Evolutionary conservation across 2,888 invertebrate genomes (phyloP).

Genomic region (Dynastes hyllus): DNA sequence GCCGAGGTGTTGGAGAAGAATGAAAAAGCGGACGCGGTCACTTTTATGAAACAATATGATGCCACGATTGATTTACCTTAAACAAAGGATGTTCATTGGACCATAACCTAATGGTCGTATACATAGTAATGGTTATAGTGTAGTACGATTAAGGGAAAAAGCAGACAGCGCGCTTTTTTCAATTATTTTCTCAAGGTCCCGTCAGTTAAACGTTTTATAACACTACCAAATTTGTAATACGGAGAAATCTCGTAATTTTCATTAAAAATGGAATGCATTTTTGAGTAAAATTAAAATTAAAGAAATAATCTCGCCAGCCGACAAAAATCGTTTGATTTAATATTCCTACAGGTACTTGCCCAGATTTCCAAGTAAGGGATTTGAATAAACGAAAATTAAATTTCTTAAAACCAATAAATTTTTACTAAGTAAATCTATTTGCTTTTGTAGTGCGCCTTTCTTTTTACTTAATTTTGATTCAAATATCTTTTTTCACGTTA

Average conservation of each 20-base stretch:
- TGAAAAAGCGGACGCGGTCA: constrained; percentile 48
- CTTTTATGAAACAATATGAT: constrained; percentile 57
- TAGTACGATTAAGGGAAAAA: constrained; percentile 31
- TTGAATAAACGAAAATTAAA: no score
- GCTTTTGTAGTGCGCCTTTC: no score
- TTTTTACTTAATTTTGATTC: no score
- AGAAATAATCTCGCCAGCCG: no score
- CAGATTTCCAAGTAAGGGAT: no score
- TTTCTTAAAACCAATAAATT: no score
- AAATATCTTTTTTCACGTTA: no score
- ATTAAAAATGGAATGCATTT: not conserved
- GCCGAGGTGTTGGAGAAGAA: constrained; percentile 24
- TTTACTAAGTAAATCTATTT: no score
- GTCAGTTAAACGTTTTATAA: constrained; percentile 9
- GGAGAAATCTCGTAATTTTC: not conserved
- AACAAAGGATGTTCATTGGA: constrained; percentile 56
- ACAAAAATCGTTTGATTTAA: no score
- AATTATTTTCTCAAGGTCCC: constrained; percentile 12
- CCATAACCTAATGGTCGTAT: constrained; percentile 45
- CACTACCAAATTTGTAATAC: not conserved
- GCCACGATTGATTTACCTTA: constrained; percentile 58
- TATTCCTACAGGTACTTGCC: no score
- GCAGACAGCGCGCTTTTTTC: constrained; percentile 9
- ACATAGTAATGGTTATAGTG: constrained; percentile 23
- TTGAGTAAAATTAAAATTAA: no score